A percentile compares a stretch with the other conserved stretches of the same genome.
These are phyloP conservation scores for Trachelus tabidus DNA, from an alignment of 2,888 invertebrate genomes.

Conservation along the genomic window DNA sequence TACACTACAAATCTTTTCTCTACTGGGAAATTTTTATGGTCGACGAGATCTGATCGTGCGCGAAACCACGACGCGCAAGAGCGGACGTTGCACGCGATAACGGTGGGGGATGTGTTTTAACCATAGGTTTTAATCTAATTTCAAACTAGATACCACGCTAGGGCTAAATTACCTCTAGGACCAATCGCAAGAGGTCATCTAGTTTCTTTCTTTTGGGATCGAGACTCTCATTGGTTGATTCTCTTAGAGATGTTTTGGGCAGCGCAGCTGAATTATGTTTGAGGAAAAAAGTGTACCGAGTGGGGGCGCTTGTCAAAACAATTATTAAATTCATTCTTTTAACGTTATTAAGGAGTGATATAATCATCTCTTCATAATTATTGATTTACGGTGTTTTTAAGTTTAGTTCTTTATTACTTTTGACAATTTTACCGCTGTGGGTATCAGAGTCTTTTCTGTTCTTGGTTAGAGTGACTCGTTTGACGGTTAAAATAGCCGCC, in stretches of 20 bases:
- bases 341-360: neutral
- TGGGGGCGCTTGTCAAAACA: neutral
- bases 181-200: neutral
- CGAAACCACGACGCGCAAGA: constrained; percentile 38
- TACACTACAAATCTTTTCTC: constrained; percentile 57
- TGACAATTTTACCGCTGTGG: neutral
- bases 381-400: neutral
- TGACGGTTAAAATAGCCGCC: neutral
- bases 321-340: neutral
- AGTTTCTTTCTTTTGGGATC: neutral
- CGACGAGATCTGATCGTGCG: constrained; percentile 36
- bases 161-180: neutral
- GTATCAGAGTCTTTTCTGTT: neutral
- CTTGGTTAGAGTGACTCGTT: neutral
- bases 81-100: constrained; percentile 5
- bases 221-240: neutral
- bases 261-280: neutral
- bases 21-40: constrained; percentile 59
- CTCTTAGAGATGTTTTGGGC: neutral
- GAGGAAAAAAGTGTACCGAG: neutral
- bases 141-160: neutral
- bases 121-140: neutral
- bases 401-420: neutral
- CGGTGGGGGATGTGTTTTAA: neutral
- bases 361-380: neutral